Evolutionary conservation across 2,888 invertebrate genomes (phyloP), one percentile per base, ranked within the genome.

Genomic region (Eupithecia exiguata): DNA sequence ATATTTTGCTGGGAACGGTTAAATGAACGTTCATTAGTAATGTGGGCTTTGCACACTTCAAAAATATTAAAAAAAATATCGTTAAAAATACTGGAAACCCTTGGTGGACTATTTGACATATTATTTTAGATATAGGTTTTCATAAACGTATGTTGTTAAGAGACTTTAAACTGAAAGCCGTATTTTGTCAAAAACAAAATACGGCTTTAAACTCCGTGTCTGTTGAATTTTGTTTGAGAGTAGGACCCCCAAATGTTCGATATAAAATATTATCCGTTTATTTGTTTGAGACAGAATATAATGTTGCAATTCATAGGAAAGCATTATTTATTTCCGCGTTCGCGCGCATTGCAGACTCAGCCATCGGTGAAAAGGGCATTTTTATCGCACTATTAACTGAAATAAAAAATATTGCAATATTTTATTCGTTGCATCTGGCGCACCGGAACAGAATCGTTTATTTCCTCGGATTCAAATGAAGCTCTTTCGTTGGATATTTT

Each of bases 391-490:
- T 77, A 79, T 79, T 79, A 79, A 78, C 75, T 70, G 75, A 78
- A 80, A 82, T 82, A 81, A 83, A 85, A 85, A 86, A 84, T 81
- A 87, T 85, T 82, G 85, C 82, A 81, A 86, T 85, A 85, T 80
- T 88, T 86, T 84, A 84, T 85, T 82, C 81, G 79, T 81, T 83
- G 78, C 86, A 87, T 82, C 84, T 87, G 87, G 83, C 81, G 79
- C 74, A 72, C 70, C 78, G 82, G 79, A 79, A 77, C 79, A 71
- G 81, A 78, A 79, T 76, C 82, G 81, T 82, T 83, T 83, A 81
- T 80, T 81, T 82, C 81, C 80, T 77, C 79, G 78, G 79, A 80
- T 84, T 82, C 76, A 82, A 85, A 84, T 83, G 76, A 82, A 83
- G 78, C 75, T 10, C 38, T 75, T 72, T 43, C 69, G 69, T 67